phyloP scores from a whole-genome alignment of 2,113 vertebrate species.

The Takifugu flavidus region DNA sequence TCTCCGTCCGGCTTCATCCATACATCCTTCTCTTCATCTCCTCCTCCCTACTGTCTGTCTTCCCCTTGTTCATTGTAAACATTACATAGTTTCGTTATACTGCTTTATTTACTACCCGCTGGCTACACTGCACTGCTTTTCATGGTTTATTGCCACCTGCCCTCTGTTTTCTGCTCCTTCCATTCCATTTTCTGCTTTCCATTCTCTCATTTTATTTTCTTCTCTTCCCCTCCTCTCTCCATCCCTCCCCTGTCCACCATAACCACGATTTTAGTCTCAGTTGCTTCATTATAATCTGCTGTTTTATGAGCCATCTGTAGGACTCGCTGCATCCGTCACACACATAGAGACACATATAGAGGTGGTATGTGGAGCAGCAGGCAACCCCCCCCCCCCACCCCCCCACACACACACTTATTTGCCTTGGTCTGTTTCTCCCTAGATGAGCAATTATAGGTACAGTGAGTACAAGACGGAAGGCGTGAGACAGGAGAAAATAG shows the following conservation, averaged over 20 bases:
- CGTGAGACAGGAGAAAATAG: background rate
- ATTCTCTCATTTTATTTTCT: slow-evolving; percentile 33
- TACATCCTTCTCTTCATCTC: slow-evolving; percentile 25
- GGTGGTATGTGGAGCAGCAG: background rate
- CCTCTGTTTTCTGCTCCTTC: slow-evolving; percentile 45
- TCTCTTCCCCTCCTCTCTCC: slow-evolving; percentile 26
- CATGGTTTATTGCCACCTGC: slow-evolving; percentile 52
- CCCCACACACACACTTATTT: slow-evolving; percentile 26
- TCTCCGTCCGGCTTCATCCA: slow-evolving; percentile 8
- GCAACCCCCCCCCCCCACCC: slow-evolving; percentile 4
- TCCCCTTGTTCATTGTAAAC: slow-evolving; percentile 49
- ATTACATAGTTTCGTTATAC: slow-evolving; percentile 58
- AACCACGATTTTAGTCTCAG: slow-evolving; percentile 72
- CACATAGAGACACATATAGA: slow-evolving; percentile 4
- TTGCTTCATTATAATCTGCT: slow-evolving; percentile 73
- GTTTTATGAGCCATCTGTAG: slow-evolving; percentile 74
- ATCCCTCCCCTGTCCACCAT: slow-evolving; percentile 63
- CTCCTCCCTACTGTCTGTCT: slow-evolving; percentile 17
- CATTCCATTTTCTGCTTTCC: slow-evolving; percentile 16
- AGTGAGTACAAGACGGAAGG: slow-evolving; percentile 20
- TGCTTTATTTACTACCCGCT: slow-evolving; percentile 55
- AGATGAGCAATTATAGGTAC: slow-evolving; percentile 61
- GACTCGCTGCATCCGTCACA: slow-evolving; percentile 60
- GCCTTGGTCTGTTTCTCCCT: slow-evolving; percentile 56
- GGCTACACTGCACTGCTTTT: slow-evolving; percentile 41